Conservation (phyloP, 2,113 vertebrate species). For the Dromiciops gliroides region DNA sequence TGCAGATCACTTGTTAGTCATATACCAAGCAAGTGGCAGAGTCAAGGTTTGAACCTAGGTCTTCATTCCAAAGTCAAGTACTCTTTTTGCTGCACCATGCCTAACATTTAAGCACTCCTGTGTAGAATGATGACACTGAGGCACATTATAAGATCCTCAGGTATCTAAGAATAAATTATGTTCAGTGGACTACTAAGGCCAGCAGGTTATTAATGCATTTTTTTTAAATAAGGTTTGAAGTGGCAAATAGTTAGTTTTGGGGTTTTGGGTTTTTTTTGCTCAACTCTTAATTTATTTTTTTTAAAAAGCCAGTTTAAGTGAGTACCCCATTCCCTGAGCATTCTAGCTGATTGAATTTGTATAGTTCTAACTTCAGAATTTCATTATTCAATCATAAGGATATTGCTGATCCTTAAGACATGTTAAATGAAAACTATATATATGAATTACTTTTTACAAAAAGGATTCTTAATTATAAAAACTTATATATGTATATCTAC, state of each 20-base stretch:
- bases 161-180: too few relatives aligned
- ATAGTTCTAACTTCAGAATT: not conserved
- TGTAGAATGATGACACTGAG: too few relatives aligned
- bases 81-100: too few relatives aligned
- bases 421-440: not conserved
- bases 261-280: not conserved
- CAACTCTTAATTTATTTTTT: not conserved
- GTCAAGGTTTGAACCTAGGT: too few relatives aligned
- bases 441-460: not conserved
- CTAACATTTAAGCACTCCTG: too few relatives aligned
- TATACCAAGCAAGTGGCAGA: too few relatives aligned
- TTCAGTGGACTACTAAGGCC: too few relatives aligned
- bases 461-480: not conserved
- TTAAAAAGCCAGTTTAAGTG: not conserved
- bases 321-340: not conserved
- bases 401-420: not conserved
- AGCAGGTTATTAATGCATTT: too few relatives aligned
- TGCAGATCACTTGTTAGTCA: not conserved
- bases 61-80: too few relatives aligned
- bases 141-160: too few relatives aligned
- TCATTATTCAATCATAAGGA: not conserved
- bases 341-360: not conserved
- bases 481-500: not conserved
- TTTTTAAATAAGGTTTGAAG: too few relatives aligned
- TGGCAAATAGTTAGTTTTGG: not conserved